phyloP scores from a whole-genome alignment of 2,113 vertebrate genomes.

The Prionailurus bengalensis region DNA sequence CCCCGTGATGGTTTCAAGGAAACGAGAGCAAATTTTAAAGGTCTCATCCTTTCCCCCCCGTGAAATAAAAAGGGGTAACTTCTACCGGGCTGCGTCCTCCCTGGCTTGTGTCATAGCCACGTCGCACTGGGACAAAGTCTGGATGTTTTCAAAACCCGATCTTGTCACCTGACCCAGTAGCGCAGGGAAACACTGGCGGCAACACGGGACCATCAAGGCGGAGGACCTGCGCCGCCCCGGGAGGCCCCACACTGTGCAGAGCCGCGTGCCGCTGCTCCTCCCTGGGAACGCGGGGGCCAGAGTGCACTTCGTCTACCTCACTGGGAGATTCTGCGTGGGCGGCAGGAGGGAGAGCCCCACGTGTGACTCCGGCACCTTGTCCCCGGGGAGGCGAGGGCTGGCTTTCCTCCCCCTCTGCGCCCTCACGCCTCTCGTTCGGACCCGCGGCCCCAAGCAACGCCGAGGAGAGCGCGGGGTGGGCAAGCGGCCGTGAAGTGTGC shows the following conservation, averaged over 20 bases:
- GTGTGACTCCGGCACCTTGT: not conserved
- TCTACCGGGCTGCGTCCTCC: not conserved
- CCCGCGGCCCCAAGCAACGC: not conserved
- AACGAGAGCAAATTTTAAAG: constrained; percentile 43
- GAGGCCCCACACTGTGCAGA: not conserved
- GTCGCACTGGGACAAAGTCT: not conserved
- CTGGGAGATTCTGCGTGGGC: accelerated
- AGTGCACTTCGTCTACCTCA: no score
- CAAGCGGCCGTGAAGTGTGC: accelerated
- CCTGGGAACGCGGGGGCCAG: accelerated
- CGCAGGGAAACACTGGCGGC: not conserved
- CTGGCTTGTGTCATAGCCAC: not conserved
- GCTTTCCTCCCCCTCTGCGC: not conserved
- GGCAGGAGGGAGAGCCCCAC: accelerated
- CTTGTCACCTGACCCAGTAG: not conserved
- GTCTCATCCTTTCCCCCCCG: constrained; percentile 1
- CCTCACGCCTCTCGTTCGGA: not conserved
- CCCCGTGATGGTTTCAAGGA: constrained; percentile 49
- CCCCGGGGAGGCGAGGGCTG: no score
- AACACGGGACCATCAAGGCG: accelerated
- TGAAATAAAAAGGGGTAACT: not conserved
- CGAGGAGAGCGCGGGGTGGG: accelerated
- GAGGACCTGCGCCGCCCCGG: no score
- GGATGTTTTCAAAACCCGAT: not conserved
- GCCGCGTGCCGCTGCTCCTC: not conserved